phyloP scores from a whole-genome alignment of 64 coral and sea anemone species.

The Astreopora myriophthalma region DNA sequence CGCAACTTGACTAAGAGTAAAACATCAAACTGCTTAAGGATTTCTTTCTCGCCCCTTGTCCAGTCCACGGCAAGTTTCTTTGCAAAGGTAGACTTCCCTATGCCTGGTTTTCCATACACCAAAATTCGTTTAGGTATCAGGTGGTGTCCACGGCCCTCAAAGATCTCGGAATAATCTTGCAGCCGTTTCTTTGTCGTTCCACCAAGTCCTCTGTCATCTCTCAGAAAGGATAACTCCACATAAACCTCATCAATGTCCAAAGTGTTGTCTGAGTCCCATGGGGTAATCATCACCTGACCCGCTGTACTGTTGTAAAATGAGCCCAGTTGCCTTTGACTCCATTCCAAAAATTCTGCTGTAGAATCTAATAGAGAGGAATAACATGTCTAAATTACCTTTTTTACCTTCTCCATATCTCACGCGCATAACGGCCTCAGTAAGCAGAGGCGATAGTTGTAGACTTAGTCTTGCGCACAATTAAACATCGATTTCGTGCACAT shows the following conservation, averaged over 20 bases:
- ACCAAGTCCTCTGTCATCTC: background rate
- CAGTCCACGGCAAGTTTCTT: background rate
- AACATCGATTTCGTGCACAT: no score
- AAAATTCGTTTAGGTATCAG: background rate
- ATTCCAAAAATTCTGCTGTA: no score
- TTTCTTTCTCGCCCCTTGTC: conserved; percentile 4
- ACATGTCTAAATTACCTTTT: no score
- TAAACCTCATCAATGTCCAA: background rate
- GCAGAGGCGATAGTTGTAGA: no score
- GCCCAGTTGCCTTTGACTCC: no score
- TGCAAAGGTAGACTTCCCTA: conserved; percentile 26
- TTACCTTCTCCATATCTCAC: no score
- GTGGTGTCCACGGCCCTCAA: background rate
- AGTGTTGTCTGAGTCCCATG: conserved; percentile 14
- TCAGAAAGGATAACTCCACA: background rate
- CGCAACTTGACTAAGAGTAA: background rate
- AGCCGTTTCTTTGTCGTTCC: background rate
- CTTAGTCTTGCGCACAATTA: no score
- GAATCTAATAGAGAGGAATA: no score
- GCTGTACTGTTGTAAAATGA: background rate
- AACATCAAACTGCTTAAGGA: background rate
- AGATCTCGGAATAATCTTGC: background rate
- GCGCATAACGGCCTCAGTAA: no score
- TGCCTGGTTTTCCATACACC: background rate
- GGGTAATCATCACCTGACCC: background rate